phyloP scores from a whole-genome alignment of 2,797 vertebrate species.

The Schizopygopsis malacanthus region DNA sequence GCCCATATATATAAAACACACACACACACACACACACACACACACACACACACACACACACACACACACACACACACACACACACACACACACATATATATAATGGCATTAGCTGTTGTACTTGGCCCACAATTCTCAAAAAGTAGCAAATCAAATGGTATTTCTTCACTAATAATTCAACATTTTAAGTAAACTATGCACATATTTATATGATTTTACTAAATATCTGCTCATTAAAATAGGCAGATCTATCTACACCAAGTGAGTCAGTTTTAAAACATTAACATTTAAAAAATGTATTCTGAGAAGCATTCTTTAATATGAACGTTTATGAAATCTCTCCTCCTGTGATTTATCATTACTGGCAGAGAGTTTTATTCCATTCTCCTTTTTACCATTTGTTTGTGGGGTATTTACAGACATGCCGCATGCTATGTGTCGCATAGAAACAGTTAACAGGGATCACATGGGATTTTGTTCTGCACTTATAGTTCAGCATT shows the following conservation, averaged over 20 bases:
- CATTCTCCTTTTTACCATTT: constrained; percentile 6
- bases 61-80: too few relatives aligned
- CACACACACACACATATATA: too few relatives aligned
- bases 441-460: not conserved
- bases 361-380: not conserved
- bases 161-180: not conserved
- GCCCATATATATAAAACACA: not conserved
- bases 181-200: not conserved
- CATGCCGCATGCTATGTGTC: not conserved
- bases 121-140: not conserved
- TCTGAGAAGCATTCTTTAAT: constrained; percentile 21
- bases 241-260: not conserved
- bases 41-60: too few relatives aligned
- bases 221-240: not conserved
- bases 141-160: not conserved
- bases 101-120: not conserved
- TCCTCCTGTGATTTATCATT: constrained; percentile 7
- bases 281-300: not conserved
- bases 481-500: not conserved
- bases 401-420: constrained; percentile 2
- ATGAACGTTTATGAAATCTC: constrained; percentile 25
- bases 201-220: not conserved
- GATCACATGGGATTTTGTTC: constrained; percentile 14
- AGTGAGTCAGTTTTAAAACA: not conserved
- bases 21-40: too few relatives aligned